A percentile compares a stretch with the other conserved stretches of the same genome.
These are phyloP conservation scores for Drosophila infuscata DNA, from an alignment of 2,888 invertebrate species.

Conservation along the genomic window DNA sequence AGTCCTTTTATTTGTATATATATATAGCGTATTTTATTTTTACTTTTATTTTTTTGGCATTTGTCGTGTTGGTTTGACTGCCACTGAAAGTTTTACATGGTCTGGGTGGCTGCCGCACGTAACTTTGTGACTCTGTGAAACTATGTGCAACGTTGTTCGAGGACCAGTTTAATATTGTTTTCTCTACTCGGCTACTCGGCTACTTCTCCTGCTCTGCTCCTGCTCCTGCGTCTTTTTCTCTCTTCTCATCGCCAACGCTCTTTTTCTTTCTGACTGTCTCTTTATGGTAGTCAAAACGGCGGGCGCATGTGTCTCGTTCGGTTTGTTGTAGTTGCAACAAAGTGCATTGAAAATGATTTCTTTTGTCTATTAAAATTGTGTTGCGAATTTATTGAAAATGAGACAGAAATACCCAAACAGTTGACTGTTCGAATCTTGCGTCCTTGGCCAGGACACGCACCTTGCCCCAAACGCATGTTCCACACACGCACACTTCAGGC, in stretches of 20 bases:
- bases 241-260: not conserved
- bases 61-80: conserved; percentile 43
- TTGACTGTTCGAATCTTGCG: conserved; percentile 3
- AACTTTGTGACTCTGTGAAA: conserved; percentile 49
- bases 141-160: conserved; percentile 47
- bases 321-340: conserved; percentile 40
- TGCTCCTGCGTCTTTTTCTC: not conserved
- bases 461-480: conserved; percentile 8
- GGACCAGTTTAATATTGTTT: conserved; percentile 47
- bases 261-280: not conserved
- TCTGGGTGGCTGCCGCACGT: conserved; percentile 29
- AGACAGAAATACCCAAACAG: conserved; percentile 34
- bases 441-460: conserved; percentile 41
- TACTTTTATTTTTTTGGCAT: conserved; percentile 17
- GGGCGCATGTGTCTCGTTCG: conserved; percentile 55
- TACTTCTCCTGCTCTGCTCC: not conserved
- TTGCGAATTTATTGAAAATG: conserved; percentile 57
- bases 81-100: conserved; percentile 51
- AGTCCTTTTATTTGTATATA: conserved; percentile 5
- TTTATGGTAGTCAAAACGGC: conserved; percentile 29
- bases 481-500: conserved; percentile 14
- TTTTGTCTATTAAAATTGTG: conserved; percentile 67
- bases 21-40: not conserved
- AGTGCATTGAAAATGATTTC: conserved; percentile 66
- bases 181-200: conserved; percentile 10